A percentile compares a stretch with the other conserved stretches of the same genome.
phyloP scores from a whole-genome alignment of 37 sponge, comb jelly and placozoan genomes.

The Chondrosia reniformis region DNA sequence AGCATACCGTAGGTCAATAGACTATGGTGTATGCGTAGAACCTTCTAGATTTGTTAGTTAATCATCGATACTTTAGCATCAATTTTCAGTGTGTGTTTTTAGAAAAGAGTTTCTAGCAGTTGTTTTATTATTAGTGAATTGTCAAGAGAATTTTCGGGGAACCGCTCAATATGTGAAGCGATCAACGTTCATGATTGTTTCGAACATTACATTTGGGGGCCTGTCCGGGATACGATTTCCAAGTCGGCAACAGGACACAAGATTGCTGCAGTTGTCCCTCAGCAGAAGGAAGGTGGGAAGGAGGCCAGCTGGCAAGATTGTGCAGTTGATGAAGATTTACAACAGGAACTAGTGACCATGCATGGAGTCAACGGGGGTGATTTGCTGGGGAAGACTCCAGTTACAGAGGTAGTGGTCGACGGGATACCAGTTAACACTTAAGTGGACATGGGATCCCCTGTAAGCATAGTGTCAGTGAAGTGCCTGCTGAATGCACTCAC shows the following conservation, averaged over 20 bases:
- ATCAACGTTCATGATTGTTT: too few relatives aligned
- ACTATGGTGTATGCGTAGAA: too few relatives aligned
- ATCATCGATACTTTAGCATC: too few relatives aligned
- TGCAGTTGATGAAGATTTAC: not conserved
- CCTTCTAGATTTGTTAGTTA: too few relatives aligned
- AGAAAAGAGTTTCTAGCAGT: too few relatives aligned
- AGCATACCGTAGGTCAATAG: too few relatives aligned
- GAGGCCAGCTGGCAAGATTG: not conserved
- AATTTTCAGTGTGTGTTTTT: too few relatives aligned
- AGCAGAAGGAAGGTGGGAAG: not conserved
- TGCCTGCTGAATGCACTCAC: not conserved
- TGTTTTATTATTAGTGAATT: too few relatives aligned
- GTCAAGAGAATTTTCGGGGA: too few relatives aligned
- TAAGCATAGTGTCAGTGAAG: constrained; percentile 29
- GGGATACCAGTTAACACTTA: constrained; percentile 31
- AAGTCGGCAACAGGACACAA: not conserved
- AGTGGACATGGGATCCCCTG: constrained; percentile 57
- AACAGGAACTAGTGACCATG: not conserved
- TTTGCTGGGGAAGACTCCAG: constrained; percentile 29
- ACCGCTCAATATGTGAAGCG: too few relatives aligned
- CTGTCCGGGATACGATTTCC: too few relatives aligned
- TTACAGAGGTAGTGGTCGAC: constrained; percentile 19
- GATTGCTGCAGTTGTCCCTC: not conserved
- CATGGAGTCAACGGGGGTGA: not conserved
- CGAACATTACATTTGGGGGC: too few relatives aligned